Evolutionary conservation across 2,888 invertebrate species (phyloP).

Genomic region (Timandra comae): DNA sequence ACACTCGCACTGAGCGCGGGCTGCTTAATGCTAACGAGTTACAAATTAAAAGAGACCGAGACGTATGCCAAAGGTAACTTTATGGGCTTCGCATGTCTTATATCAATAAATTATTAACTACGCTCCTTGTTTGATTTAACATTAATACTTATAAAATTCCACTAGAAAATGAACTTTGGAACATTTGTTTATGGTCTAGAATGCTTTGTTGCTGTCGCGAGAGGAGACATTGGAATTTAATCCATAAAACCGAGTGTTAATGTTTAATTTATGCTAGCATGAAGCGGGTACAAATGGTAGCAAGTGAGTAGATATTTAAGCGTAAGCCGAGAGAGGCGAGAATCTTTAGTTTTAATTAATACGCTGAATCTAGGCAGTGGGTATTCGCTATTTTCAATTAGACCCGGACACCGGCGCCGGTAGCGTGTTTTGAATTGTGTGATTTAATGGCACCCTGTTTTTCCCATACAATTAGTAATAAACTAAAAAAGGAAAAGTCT

Average conservation of each 20-base stretch:
- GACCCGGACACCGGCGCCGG: constrained; percentile 46
- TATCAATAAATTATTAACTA: constrained; percentile 76
- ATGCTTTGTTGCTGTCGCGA: constrained; percentile 29
- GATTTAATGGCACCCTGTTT: constrained; percentile 57
- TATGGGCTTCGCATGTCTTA: constrained; percentile 76
- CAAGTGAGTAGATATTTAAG: constrained; percentile 52
- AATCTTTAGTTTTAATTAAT: constrained; percentile 73
- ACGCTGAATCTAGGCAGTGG: constrained; percentile 55
- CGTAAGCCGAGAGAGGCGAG: constrained; percentile 61
- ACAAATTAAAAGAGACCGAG: constrained; percentile 73
- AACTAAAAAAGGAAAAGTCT: not conserved
- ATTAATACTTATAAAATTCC: constrained; percentile 52
- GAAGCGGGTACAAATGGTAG: constrained; percentile 41
- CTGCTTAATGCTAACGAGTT: constrained; percentile 67
- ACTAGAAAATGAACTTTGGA: constrained; percentile 54
- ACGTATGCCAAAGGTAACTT: constrained; percentile 74
- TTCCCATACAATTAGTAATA: constrained; percentile 51
- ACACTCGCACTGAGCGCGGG: constrained; percentile 21
- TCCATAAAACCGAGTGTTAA: constrained; percentile 51
- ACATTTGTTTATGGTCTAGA: constrained; percentile 49
- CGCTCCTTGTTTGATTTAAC: constrained; percentile 71
- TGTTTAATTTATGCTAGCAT: constrained; percentile 56
- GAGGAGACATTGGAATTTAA: constrained; percentile 47
- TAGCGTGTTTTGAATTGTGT: constrained; percentile 66
- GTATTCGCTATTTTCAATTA: constrained; percentile 69